Evolutionary conservation across 2,888 invertebrate genomes (phyloP).

Genomic region (Lasius fuliginosus): DNA sequence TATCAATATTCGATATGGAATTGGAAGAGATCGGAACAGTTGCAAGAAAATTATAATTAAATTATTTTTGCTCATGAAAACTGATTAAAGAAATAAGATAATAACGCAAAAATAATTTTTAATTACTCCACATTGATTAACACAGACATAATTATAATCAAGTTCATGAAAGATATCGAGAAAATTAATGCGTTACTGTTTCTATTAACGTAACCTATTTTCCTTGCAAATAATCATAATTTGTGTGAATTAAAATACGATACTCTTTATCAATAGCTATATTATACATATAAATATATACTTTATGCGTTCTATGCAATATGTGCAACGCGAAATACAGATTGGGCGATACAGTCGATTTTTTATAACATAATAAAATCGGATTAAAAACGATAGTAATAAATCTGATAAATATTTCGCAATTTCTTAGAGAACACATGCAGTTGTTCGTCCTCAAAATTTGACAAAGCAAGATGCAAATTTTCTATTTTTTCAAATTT

Average conservation of each 20-base stretch:
- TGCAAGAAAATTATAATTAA: neutral
- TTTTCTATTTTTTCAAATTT: no score
- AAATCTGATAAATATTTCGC: conserved; percentile 19
- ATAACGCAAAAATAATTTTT: neutral
- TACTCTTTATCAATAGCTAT: neutral
- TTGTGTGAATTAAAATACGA: neutral
- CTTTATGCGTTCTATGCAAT: neutral
- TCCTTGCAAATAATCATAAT: neutral
- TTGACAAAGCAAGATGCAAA: neutral
- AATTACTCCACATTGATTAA: neutral
- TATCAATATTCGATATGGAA: neutral
- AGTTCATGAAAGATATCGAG: neutral
- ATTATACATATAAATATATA: conserved; percentile 4
- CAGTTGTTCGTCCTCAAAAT: neutral
- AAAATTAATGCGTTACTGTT: neutral
- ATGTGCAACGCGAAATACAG: neutral
- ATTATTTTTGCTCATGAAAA: neutral
- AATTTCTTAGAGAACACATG: neutral
- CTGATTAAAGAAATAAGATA: neutral
- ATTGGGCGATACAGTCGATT: neutral
- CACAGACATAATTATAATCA: neutral
- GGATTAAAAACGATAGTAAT: neutral
- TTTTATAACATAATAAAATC: neutral
- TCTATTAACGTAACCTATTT: neutral
- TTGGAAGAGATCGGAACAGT: neutral